Conservation (phyloP, 2,113 vertebrate species). For the Mirza zaza region DNA sequence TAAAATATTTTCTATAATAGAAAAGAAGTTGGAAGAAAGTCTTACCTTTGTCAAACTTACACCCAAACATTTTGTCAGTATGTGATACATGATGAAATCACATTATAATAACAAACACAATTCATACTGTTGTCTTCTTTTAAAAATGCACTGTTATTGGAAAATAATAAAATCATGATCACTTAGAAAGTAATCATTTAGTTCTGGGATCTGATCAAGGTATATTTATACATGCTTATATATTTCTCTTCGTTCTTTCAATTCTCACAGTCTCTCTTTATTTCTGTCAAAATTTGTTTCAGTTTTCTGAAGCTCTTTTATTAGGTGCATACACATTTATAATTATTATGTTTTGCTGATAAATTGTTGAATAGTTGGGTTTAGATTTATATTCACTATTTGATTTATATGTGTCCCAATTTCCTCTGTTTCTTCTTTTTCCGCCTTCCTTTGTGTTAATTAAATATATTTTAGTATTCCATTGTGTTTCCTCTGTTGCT, state of each 20-base stretch:
- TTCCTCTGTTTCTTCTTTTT: background rate
- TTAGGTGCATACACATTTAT: background rate
- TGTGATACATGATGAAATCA: background rate
- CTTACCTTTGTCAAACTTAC: background rate
- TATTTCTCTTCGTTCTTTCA: slow-evolving; percentile 1
- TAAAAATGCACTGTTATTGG: background rate
- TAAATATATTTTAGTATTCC: background rate
- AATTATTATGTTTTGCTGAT: background rate
- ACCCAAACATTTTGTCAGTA: background rate
- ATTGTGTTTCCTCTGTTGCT: background rate
- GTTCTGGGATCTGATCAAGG: background rate
- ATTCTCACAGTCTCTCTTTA: background rate
- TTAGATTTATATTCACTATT: background rate
- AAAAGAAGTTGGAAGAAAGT: background rate
- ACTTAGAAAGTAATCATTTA: slow-evolving; percentile 8
- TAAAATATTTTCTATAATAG: background rate
- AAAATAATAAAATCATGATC: background rate
- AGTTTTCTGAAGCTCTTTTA: background rate
- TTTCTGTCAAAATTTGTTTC: background rate
- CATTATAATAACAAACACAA: background rate
- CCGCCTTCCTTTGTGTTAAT: background rate
- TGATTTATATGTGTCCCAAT: background rate
- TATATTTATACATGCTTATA: background rate
- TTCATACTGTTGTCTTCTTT: background rate
- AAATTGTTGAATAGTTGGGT: background rate